Evolutionary conservation across 1,140 invertebrate genomes (phyloP).

Genomic region (Bombus difficillimus): DNA sequence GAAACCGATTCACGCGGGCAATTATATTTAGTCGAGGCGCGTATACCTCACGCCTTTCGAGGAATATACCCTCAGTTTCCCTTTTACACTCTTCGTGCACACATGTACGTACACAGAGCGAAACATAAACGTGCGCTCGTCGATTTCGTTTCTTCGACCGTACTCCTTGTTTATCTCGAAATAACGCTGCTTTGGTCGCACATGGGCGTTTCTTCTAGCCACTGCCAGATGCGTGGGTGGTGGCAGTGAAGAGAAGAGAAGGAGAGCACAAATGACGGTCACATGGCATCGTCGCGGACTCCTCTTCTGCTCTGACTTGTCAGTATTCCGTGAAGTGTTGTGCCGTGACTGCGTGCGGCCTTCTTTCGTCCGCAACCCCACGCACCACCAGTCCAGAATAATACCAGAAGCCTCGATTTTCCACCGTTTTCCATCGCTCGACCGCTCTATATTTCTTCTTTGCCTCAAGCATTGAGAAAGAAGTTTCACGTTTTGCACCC

Average conservation of each 20-base stretch:
- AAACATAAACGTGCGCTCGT: neutral
- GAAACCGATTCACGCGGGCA: neutral
- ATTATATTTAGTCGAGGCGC: constrained; percentile 34
- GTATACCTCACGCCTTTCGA: constrained; percentile 8
- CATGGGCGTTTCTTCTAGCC: constrained; percentile 69
- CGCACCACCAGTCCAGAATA: neutral
- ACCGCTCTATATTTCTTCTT: too few relatives aligned
- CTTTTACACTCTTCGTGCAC: constrained; percentile 5
- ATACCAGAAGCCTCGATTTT: neutral
- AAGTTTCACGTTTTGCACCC: too few relatives aligned
- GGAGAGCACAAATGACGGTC: constrained; percentile 72
- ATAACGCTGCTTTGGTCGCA: constrained; percentile 54
- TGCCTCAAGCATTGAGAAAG: too few relatives aligned
- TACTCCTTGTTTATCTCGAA: constrained; percentile 63
- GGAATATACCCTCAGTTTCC: constrained; percentile 32
- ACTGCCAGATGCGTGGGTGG: constrained; percentile 79
- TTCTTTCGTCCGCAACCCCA: constrained; percentile 31
- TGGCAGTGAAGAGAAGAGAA: constrained; percentile 70
- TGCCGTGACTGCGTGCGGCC: constrained; percentile 53
- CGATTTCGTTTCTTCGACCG: neutral
- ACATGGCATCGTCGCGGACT: constrained; percentile 74
- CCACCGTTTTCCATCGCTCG: neutral
- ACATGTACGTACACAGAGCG: neutral
- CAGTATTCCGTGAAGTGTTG: constrained; percentile 72
- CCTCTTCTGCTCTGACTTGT: constrained; percentile 70